Evolutionary conservation across 2,888 invertebrate genomes (phyloP), one percentile per base, ranked within the genome.

Genomic region (Helleia helle): DNA sequence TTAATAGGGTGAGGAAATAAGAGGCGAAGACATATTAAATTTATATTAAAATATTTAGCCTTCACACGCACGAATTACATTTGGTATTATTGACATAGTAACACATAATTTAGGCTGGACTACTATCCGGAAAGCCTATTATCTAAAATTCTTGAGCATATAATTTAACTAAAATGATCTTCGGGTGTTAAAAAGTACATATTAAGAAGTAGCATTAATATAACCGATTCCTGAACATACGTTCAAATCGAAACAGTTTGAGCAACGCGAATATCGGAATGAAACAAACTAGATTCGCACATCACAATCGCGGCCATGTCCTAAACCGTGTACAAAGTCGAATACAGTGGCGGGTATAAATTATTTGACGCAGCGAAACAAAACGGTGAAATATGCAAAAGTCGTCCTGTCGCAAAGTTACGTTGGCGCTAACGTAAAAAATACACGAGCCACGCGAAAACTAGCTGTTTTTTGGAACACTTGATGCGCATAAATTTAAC

Each of bases 401-500:
- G 51, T 52, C 52, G 52, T 47, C 43, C 42, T 44, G 48, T 51
- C 43, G 52, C 50, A 53, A 48, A 51, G 53, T 54, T 52, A 54
- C 48, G 49, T 47, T 47, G 45, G 46, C 45, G 49, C 46, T 49
- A 49, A 50, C 45, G 52, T 52, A 53, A 55, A 55, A 56, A 53
- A 50, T 46, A 54, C 48, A 50, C 49, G 48, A 41, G 40, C 43
- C 31, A 39, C 36, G 42, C 38, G 44, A 41, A 41, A 46, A 46
- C 50, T 52, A 49, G 46, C 49, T 45, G 51, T 52, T 51, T 49
- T 46, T 48, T 46, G 48, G 53, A 41, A 44, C 50, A 50, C 50
- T 53, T 51, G 56, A 55, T 52, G 52, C 34, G 54, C 48, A 58
- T 58, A 58, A 56, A 58, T 56, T 52, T 49, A 43, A 46, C 42